Evolutionary conservation across 1,140 invertebrate species (phyloP), one percentile per base, ranked within the genome.

Genomic region (Callitettix versicolor): DNA sequence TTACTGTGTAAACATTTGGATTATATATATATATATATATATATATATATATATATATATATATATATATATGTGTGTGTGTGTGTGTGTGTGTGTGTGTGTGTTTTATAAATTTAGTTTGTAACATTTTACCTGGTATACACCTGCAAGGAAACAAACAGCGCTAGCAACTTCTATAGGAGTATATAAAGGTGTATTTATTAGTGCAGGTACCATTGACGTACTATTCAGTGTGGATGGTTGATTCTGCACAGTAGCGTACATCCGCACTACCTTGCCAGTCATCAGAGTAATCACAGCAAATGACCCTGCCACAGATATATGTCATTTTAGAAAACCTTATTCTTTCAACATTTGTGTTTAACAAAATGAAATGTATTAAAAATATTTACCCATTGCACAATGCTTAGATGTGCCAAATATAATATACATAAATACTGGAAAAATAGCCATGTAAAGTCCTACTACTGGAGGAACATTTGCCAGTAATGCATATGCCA

Each of bases 381-480:
- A n/a, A n/a, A n/a, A n/a, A n/a, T n/a, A 59, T 63, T 73, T 74
- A 76, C 94, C 94, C 72, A 96, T 86, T 1, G 93, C 96, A 17
- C 91, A 81, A 64, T 97, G 94, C 43, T 79, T 78, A 1, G 93
- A 96, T 5, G 93, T 95, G 24, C 92, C 94, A 53, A 97, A 80
- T 41, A 97, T 71, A 50, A 87, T 79, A 68, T 98, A 98, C 4
- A 95, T 74, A 0, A 97, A 68, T 0, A 91, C 84, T 2, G 93
- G 91, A 71, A 96, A 95, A 63, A 97, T 91, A 0, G 91, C 92
- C 79, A 94, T 93, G 69, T 96, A 96, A 3, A 98, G 79, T 5
- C 95, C 95, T 52, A 86, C 80, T 26, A 95, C 85, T 0, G 94
- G 86, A 0, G 86, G 84, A 1, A 95, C 81, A 56, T 86, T 85